phyloP scores from a whole-genome alignment of 2,888 invertebrate species.

The Callosobruchus maculatus region DNA sequence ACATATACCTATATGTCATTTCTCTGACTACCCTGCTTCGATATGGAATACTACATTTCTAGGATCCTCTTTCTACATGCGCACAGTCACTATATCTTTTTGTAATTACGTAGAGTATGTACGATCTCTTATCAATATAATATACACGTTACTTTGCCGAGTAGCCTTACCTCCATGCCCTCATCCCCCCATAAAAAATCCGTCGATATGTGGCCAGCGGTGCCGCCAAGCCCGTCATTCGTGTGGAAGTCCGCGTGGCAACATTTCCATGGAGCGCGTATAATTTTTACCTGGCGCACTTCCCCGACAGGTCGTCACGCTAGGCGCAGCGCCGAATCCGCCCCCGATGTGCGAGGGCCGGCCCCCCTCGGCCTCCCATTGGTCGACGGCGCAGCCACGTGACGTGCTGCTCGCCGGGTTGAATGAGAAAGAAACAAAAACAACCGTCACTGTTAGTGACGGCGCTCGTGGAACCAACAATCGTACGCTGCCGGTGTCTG shows the following conservation, averaged over 20 bases:
- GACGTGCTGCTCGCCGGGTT: slow-evolving; percentile 49
- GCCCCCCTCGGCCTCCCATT: slow-evolving; percentile 49
- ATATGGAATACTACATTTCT: too few species aligned
- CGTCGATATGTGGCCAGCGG: slow-evolving; percentile 41
- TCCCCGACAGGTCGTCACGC: slow-evolving; percentile 46
- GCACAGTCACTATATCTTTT: too few species aligned
- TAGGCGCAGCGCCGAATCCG: slow-evolving; percentile 37
- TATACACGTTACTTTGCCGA: too few species aligned
- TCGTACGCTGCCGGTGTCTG: slow-evolving; percentile 46
- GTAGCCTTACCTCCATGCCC: neutral
- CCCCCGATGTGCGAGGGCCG: slow-evolving; percentile 42
- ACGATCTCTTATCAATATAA: too few species aligned
- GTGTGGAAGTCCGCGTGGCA: neutral
- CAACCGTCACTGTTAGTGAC: slow-evolving; percentile 51
- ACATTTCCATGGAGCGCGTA: slow-evolving; percentile 9
- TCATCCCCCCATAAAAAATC: slow-evolving; percentile 23
- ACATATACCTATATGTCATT: too few species aligned
- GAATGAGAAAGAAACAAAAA: slow-evolving; percentile 52
- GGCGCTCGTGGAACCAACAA: slow-evolving; percentile 49
- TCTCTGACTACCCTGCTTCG: too few species aligned
- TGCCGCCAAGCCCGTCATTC: neutral
- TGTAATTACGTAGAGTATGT: too few species aligned
- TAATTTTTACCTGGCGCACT: slow-evolving; percentile 44
- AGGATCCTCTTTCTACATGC: too few species aligned
- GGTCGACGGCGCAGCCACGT: slow-evolving; percentile 44